Evolutionary conservation across 2,797 vertebrate species (phyloP).

Genomic region (Darevskia nairensis): DNA sequence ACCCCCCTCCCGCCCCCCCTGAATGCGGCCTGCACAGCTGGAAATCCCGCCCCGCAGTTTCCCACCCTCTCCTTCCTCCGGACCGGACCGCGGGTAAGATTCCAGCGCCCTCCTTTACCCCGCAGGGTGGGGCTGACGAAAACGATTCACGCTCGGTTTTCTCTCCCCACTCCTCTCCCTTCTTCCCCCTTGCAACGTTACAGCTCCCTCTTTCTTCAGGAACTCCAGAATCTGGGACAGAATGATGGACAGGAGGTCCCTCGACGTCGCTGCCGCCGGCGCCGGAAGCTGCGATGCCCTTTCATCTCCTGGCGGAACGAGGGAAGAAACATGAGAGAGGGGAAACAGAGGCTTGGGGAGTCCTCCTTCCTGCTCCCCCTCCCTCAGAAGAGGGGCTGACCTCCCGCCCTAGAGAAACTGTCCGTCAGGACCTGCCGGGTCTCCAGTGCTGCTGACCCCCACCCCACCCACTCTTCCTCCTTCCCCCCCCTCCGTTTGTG

Average conservation of each 20-base stretch:
- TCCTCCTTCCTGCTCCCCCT: background rate
- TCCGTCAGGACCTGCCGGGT: background rate
- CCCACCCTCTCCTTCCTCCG: conserved; percentile 21
- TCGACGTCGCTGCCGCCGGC: background rate
- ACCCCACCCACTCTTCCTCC: background rate
- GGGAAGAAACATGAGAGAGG: background rate
- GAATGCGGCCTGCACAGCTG: background rate
- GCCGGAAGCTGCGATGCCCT: background rate
- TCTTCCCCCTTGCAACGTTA: background rate
- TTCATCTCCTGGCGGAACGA: background rate
- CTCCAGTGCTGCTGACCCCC: background rate
- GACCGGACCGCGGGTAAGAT: conserved; percentile 11
- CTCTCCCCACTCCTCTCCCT: background rate
- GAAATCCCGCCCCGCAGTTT: conserved; percentile 7
- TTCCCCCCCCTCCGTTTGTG: conserved; percentile 33
- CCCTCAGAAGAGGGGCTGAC: background rate
- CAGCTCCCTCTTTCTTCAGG: conserved; percentile 25
- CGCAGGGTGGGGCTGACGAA: rapidly evolving
- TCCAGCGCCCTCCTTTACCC: background rate
- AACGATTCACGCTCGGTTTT: background rate
- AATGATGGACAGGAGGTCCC: conserved; percentile 2
- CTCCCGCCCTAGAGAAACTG: background rate
- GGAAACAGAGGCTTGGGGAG: background rate
- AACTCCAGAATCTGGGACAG: conserved; percentile 18
- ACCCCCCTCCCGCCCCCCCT: conserved; percentile 33